phyloP scores from a whole-genome alignment of 2,888 invertebrate species.

The Loripinus fragilis region DNA sequence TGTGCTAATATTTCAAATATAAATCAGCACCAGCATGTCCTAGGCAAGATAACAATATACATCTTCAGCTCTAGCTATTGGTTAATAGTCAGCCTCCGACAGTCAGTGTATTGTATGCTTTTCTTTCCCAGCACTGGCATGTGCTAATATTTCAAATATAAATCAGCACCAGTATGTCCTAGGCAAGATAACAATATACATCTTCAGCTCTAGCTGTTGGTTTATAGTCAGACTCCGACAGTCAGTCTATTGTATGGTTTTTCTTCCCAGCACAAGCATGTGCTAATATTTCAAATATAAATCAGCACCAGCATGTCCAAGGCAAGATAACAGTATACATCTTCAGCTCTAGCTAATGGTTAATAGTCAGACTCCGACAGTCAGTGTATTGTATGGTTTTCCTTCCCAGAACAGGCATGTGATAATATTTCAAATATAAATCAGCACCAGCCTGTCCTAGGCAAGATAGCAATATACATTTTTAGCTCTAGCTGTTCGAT shows the following conservation, averaged over 20 bases:
- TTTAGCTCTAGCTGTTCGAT: too few species aligned
- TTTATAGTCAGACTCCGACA: too few species aligned
- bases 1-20: constrained; percentile 19
- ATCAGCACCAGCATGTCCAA: background rate
- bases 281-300: constrained; percentile 9
- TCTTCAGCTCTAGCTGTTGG: too few species aligned
- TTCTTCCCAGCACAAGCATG: constrained; percentile 9
- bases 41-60: constrained; percentile 2
- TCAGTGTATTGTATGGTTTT: too few species aligned
- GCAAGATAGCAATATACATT: background rate
- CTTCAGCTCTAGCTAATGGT: too few species aligned
- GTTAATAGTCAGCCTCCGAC: too few species aligned
- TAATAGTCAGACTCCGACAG: too few species aligned
- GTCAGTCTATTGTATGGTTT: too few species aligned
- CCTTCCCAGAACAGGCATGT: background rate
- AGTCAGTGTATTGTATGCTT: too few species aligned
- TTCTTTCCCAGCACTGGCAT: background rate
- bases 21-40: constrained; percentile 24
- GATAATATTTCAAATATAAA: background rate
- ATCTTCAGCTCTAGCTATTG: too few species aligned
- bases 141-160: background rate
- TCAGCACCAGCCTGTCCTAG: background rate
- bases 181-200: background rate
- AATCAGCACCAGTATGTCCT: background rate
- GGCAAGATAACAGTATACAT: background rate